Evolutionary conservation across 2,888 invertebrate species (phyloP).

Genomic region (Phlogophora meticulosa): DNA sequence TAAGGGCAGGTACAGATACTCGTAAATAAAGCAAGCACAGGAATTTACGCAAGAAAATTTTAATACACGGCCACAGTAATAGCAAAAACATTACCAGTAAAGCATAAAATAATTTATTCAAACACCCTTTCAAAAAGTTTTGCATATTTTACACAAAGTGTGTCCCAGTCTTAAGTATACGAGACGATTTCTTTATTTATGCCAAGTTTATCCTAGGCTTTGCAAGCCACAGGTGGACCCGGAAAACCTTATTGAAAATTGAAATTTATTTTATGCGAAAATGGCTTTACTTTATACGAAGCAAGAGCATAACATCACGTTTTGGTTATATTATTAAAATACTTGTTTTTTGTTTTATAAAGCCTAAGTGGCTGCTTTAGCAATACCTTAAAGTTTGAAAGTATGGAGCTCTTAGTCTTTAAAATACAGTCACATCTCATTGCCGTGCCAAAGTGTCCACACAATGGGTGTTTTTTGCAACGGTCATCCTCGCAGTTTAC

Average conservation of each 20-base stretch:
- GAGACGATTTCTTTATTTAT: slow-evolving; percentile 52
- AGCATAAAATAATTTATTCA: slow-evolving; percentile 47
- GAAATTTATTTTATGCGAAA: slow-evolving; percentile 49
- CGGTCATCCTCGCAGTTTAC: no score
- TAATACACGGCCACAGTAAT: neutral
- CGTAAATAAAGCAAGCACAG: slow-evolving; percentile 17
- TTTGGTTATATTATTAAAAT: neutral
- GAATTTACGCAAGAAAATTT: slow-evolving; percentile 9
- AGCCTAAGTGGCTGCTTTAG: neutral
- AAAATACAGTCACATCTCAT: no score
- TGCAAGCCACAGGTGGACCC: slow-evolving; percentile 56
- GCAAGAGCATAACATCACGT: slow-evolving; percentile 20
- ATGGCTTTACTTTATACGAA: slow-evolving; percentile 23
- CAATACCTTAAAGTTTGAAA: neutral
- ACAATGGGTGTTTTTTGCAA: no score
- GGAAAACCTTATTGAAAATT: slow-evolving; percentile 54
- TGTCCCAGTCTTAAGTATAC: slow-evolving; percentile 42
- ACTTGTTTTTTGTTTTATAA: neutral
- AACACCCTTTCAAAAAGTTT: slow-evolving; percentile 54
- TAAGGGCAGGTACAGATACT: neutral
- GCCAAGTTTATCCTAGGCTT: slow-evolving; percentile 37
- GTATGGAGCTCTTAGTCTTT: neutral
- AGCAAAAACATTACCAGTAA: slow-evolving; percentile 21
- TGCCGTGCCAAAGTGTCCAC: no score
- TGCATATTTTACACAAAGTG: slow-evolving; percentile 59